Conservation (phyloP, 2,888 invertebrate species). For the Caenorhabditis uteleia region DNA sequence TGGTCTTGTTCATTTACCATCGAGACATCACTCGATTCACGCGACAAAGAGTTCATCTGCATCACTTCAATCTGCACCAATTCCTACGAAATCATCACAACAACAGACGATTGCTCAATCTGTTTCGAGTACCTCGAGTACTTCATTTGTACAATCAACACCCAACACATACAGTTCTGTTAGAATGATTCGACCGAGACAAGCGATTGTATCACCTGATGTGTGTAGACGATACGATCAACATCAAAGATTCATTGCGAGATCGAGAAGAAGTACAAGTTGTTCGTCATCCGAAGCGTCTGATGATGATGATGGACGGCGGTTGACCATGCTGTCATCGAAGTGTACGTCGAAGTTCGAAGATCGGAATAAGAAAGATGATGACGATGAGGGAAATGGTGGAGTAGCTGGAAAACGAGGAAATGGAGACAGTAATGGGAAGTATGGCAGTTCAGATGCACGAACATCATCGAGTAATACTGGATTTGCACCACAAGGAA, state of each 20-base stretch:
- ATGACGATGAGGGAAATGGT: constrained; percentile 28
- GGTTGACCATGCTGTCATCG: constrained; percentile 52
- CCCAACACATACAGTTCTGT: constrained; percentile 51
- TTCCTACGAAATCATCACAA: constrained; percentile 30
- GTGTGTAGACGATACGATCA: constrained; percentile 62
- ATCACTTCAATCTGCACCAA: constrained; percentile 25
- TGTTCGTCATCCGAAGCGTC: constrained; percentile 93
- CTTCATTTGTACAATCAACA: constrained; percentile 11
- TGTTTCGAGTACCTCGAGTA: constrained; percentile 11
- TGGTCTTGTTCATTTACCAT: constrained; percentile 40
- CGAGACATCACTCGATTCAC: constrained; percentile 40
- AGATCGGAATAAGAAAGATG: constrained; percentile 33
- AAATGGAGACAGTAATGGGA: not conserved
- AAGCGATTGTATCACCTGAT: constrained; percentile 66
- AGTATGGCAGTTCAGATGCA: not conserved
- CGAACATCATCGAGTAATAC: not conserved
- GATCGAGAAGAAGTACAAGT: constrained; percentile 73
- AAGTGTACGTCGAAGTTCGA: constrained; percentile 32
- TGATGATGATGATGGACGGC: constrained; percentile 75
- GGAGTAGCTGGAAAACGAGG: constrained; percentile 15
- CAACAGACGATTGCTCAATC: constrained; percentile 15
- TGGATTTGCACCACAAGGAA: not conserved
- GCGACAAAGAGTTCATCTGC: constrained; percentile 44
- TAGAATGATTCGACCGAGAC: constrained; percentile 64
- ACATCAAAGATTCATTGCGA: constrained; percentile 53